Base-by-base conservation (phyloP, 53 echinoderm and acorn worm genomes). In the Echinometra lucunter region DNA sequence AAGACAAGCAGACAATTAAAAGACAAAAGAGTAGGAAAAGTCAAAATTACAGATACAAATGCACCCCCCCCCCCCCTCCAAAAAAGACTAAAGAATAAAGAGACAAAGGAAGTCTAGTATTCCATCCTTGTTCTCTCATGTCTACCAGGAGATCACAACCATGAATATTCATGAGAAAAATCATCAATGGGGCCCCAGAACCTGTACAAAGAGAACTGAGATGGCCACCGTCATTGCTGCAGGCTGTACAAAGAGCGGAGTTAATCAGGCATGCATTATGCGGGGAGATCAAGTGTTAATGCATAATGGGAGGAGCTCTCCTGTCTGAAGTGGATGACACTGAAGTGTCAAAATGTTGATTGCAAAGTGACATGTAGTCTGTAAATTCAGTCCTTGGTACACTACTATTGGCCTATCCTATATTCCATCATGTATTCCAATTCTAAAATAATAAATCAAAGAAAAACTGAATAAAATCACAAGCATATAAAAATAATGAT, bases 251-350 rank as follows among this genome's bases (percentile, higher is more conserved):
- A 58, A 35, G 60, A 38, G n/a, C 35, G 3, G 57, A 56, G 35
- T 28, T 89, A 89, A 89, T 89, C 58, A 60, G 57, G 89, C 37
- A 89, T 58, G 57, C 60, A 89, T 89, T 89, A 89, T 89, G 89
- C 89, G 37, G 89, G 89, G 89, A 47, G 34, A 49, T 57, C 45
- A 57, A 58, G 37, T 57, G 89, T 37, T 58, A 15, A 57, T 58
- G 89, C 57, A 89, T 58, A 37, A 60, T 37, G 60, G 57, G 57
- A 89, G 89, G 60, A 58, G 89, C 57, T 57, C 21, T 37, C 4
- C 58, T 89, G 89, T 89, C 89, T 37, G 60, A 37, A 23, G 57
- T 58, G 49, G 83, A 58, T 58, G 58, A 89, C 89, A 89, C 57
- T 35, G 3, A 12, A 83, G 83, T 89, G 89, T 89, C 89, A 89